These are phyloP conservation scores for Kuschelorhynchus macadamiae DNA, from an alignment of 2,888 invertebrate species.

Conservation along the genomic window DNA sequence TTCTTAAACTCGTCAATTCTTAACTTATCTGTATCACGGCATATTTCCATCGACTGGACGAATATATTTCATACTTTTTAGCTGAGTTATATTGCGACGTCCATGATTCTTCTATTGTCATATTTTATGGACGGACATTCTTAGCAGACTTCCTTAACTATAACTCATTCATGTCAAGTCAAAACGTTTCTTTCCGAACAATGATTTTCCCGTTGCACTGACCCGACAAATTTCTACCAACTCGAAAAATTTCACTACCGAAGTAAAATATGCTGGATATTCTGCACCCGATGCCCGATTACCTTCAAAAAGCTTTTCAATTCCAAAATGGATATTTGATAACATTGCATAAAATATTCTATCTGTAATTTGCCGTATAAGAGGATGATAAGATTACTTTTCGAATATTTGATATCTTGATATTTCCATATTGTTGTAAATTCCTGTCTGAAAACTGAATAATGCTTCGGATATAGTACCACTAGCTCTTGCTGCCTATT, in stretches of 20 bases:
- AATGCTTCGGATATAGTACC: no score
- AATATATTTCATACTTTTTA: no score
- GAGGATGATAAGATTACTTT: not conserved
- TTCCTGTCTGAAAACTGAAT: no score
- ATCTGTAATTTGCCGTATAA: slow-evolving; percentile 13
- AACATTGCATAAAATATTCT: slow-evolving; percentile 23
- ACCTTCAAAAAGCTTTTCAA: slow-evolving; percentile 27
- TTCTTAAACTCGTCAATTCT: no score
- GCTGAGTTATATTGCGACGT: no score
- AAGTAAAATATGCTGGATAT: slow-evolving; percentile 20
- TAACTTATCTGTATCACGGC: no score
- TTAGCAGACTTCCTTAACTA: no score
- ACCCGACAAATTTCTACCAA: slow-evolving; percentile 13
- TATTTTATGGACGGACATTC: no score
- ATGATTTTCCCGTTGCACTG: slow-evolving; percentile 13
- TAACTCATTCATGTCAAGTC: no score
- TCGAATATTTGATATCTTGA: not conserved
- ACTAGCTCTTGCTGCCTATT: no score
- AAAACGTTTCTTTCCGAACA: slow-evolving; percentile 3
- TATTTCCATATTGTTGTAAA: not conserved
- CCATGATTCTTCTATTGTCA: no score
- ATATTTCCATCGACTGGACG: no score
- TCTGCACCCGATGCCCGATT: slow-evolving; percentile 21
- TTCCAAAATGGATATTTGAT: slow-evolving; percentile 24
- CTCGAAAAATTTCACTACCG: slow-evolving; percentile 5